Evolutionary conservation across 2,888 invertebrate species (phyloP).

Genomic region (Drosophila robusta): DNA sequence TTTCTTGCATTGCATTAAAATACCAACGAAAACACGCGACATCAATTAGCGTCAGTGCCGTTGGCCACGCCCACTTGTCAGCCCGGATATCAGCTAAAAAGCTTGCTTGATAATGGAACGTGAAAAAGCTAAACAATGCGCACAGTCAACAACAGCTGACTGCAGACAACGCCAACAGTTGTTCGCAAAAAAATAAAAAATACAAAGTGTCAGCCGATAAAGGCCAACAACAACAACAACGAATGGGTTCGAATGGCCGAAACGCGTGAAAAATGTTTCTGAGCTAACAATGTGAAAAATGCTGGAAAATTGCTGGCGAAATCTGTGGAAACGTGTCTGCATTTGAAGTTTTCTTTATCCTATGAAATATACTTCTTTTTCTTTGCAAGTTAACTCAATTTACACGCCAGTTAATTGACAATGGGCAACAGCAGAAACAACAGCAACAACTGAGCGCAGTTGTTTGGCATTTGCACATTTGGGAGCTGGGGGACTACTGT

Average conservation of each 20-base stretch:
- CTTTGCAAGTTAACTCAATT: slow-evolving; percentile 60
- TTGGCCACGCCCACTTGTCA: slow-evolving; percentile 17
- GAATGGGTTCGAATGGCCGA: slow-evolving; percentile 22
- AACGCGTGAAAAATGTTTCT: slow-evolving; percentile 21
- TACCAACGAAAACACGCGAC: slow-evolving; percentile 41
- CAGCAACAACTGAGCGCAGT: not conserved
- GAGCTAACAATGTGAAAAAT: slow-evolving; percentile 45
- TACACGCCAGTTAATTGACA: slow-evolving; percentile 74
- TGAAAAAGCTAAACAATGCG: slow-evolving; percentile 19
- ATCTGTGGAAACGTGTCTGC: slow-evolving; percentile 39
- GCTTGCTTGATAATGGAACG: slow-evolving; percentile 43
- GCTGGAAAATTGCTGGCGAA: slow-evolving; percentile 34
- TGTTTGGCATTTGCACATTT: slow-evolving; percentile 4
- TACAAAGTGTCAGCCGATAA: slow-evolving; percentile 46
- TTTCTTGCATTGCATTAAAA: slow-evolving; percentile 30
- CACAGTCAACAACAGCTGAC: slow-evolving; percentile 23
- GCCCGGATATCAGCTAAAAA: slow-evolving; percentile 40
- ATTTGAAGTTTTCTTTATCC: slow-evolving; percentile 25
- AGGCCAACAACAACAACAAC: slow-evolving; percentile 18
- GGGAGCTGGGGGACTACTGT: slow-evolving; percentile 54
- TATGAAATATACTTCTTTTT: slow-evolving; percentile 6
- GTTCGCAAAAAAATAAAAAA: slow-evolving; percentile 2
- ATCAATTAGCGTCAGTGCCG: slow-evolving; percentile 41
- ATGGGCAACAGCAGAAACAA: slow-evolving; percentile 17
- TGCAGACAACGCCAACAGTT: slow-evolving; percentile 31